phyloP scores from a whole-genome alignment of 1,140 invertebrate genomes.

The Hylaeus anthracinus region DNA sequence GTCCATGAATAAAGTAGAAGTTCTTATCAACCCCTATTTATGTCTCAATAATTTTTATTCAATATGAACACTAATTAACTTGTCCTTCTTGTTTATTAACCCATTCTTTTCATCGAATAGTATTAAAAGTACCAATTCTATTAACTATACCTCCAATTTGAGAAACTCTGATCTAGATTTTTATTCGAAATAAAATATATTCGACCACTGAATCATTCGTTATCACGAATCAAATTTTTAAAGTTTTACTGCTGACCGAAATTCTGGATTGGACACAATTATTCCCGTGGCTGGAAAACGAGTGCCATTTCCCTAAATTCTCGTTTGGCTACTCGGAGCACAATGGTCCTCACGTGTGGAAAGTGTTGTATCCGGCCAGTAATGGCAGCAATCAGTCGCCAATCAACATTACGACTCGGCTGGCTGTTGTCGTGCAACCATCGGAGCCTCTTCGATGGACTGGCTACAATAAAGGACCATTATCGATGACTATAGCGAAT shows the following conservation, averaged over 20 bases:
- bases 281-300: constrained; percentile 31
- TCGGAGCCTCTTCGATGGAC: constrained; percentile 67
- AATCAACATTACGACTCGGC: constrained; percentile 75
- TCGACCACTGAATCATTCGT: no score
- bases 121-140: no score
- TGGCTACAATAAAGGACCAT: constrained; percentile 61
- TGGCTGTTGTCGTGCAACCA: constrained; percentile 58
- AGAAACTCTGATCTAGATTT: neutral
- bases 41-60: no score
- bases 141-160: no score
- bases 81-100: no score
- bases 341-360: constrained; percentile 76
- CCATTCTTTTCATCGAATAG: no score
- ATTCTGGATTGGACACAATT: constrained; percentile 65
- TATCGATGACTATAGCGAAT: constrained; percentile 65
- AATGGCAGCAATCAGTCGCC: constrained; percentile 69
- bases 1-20: no score
- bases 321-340: constrained; percentile 57
- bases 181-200: neutral
- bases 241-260: constrained; percentile 68
- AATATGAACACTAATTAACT: no score
- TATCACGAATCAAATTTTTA: neutral
- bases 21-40: no score
- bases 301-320: neutral
- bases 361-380: constrained; percentile 56